Base-by-base conservation (phyloP, 2,797 vertebrate genomes). In the Dipus sagitta region DNA sequence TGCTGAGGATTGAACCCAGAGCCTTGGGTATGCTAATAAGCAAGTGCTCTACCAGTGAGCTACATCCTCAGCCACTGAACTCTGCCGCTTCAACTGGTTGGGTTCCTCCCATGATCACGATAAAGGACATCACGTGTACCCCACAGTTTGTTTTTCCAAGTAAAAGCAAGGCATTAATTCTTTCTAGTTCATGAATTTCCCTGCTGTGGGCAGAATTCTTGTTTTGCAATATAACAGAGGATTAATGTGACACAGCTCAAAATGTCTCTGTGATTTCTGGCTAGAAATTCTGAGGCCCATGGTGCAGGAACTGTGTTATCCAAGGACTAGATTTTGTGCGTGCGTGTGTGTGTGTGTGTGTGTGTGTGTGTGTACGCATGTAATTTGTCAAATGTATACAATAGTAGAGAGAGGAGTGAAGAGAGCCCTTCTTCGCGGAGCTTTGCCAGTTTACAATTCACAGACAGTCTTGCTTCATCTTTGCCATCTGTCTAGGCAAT, bases 211-310 rank as follows among this genome's bases (percentile, higher is more conserved):
- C 54, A 54, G 34, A 74, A 65, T 96, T 81, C 72, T 62, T 95
- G 83, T 93, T 95, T 86, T 92, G 88, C 92, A 79, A 79, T 91
- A n/a, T 77, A 94, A 92, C 77, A 90, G 60, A 81, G 70, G 52
- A 89, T 84, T 21, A 88, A 76, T 3, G 1, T 21, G 8, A 47
- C 65, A 54, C 42, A 34, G 72, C n/a, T 97, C 76, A 79, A 87
- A 93, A 81, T 2, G 12, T 54, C 70, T 78, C 38, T 0, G 0
- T 67, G 95, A 88, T 72, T 93, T 94, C 67, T 42, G 76, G 47
- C 26, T 38, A 42, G 87, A 52, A 47, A 64, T 78, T 47, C 34
- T 28, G 62, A 96, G 68, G 24, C 65, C 4, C 38, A 26, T 34
- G 30, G 24, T 62, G 1, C 20, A 70, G 65, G 77, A 34, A 18